Percentiles rank a stretch among this genome's conserved stretches.
Evolutionary conservation across 2,113 vertebrate species (phyloP).

Genomic region (Ophiodon elongatus): DNA sequence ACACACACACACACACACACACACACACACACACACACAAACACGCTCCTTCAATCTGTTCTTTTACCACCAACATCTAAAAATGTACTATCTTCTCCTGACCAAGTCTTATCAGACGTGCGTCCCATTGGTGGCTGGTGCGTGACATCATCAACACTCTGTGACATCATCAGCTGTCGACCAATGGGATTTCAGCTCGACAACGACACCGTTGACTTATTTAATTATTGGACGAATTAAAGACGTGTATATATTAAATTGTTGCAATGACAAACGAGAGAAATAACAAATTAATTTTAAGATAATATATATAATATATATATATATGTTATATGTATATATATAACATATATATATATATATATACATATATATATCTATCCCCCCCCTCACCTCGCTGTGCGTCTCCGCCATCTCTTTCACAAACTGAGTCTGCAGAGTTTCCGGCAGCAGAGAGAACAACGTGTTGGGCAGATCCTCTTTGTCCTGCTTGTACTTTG

Average conservation of each 20-base stretch:
- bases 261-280: too few species aligned
- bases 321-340: too few species aligned
- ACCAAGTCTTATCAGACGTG: background rate
- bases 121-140: constrained; percentile 13
- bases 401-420: constrained; percentile 70
- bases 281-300: too few species aligned
- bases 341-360: too few species aligned
- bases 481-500: constrained; percentile 72
- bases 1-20: constrained; percentile 8
- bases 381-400: constrained; percentile 61
- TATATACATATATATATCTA: too few species aligned
- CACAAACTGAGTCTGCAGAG: constrained; percentile 74
- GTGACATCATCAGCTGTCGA: constrained; percentile 28
- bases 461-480: constrained; percentile 64
- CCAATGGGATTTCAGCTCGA: constrained; percentile 13
- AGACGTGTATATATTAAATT: background rate
- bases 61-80: background rate
- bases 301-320: too few species aligned
- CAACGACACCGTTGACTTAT: background rate
- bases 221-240: background rate
- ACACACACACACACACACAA: background rate
- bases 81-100: background rate
- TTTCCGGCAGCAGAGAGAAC: constrained; percentile 74
- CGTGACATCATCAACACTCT: background rate
- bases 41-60: background rate